phyloP scores from a whole-genome alignment of 1,140 invertebrate genomes.

The Solenopsis fugax region DNA sequence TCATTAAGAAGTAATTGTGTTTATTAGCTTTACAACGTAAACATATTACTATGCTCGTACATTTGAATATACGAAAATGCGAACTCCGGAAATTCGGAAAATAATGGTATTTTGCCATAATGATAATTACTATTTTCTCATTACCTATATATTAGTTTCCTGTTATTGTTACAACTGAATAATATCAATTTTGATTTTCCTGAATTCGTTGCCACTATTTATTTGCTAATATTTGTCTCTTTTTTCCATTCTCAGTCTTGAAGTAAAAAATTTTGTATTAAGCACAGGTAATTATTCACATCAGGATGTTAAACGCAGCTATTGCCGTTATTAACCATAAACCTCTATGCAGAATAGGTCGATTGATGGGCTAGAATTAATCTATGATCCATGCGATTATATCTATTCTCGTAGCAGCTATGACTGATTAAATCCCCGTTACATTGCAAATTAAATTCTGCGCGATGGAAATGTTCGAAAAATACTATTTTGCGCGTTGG shows the following conservation, averaged over 20 bases:
- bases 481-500: background rate
- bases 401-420: conserved; percentile 57
- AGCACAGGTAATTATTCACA: conserved; percentile 55
- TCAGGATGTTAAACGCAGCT: conserved; percentile 15
- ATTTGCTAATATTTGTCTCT: background rate
- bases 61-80: conserved; percentile 31
- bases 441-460: conserved; percentile 15
- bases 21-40: conserved; percentile 28
- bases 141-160: background rate
- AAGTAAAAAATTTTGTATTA: background rate
- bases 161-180: background rate
- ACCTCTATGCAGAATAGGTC: conserved; percentile 31
- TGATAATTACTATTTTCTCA: conserved; percentile 38
- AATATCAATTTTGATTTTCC: conserved; percentile 12
- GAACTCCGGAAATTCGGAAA: background rate
- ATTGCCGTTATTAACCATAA: conserved; percentile 66
- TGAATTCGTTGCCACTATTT: background rate
- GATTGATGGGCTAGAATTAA: conserved; percentile 67
- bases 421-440: conserved; percentile 63
- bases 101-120: conserved; percentile 21
- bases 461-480: conserved; percentile 33
- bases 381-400: conserved; percentile 35
- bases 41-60: conserved; percentile 7
- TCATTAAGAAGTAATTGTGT: background rate
- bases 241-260: background rate